Percentiles rank a stretch among this genome's conserved stretches.
phyloP scores from a whole-genome alignment of 2,888 invertebrate species.

The Tenthredo livida region DNA sequence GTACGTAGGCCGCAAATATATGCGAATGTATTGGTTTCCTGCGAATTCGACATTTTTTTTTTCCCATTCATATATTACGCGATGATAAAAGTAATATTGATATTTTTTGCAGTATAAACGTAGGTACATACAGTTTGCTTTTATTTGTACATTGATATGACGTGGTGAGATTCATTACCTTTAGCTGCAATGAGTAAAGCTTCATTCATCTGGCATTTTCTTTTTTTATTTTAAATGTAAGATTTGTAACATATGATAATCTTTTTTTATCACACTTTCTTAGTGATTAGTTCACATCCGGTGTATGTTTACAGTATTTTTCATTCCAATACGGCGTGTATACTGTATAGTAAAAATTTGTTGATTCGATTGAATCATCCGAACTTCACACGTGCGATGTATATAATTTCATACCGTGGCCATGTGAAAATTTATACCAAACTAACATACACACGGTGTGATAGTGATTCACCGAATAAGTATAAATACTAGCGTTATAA shows the following conservation, averaged over 20 bases:
- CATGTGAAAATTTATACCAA: background rate
- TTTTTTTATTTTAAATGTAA: background rate
- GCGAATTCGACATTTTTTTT: background rate
- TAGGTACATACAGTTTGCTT: too few relatives aligned
- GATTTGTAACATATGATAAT: background rate
- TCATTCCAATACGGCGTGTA: background rate
- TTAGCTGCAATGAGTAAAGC: constrained; percentile 22
- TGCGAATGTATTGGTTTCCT: background rate
- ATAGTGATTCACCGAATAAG: constrained; percentile 2
- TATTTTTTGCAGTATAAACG: background rate
- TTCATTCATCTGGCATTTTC: constrained; percentile 24
- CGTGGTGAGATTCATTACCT: constrained; percentile 12
- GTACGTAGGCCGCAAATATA: background rate
- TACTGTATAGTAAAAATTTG: background rate
- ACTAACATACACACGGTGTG: background rate
- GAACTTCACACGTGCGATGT: constrained; percentile 9
- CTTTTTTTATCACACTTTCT: background rate
- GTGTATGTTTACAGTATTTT: background rate
- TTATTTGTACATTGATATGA: background rate
- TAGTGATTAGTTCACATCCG: background rate
- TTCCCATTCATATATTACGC: background rate
- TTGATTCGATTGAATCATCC: constrained; percentile 42
- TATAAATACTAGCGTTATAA: background rate
- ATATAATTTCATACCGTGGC: background rate
- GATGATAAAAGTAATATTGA: background rate